Conservation (phyloP, 53 echinoderm and acorn worm species). For the Astropecten irregularis region DNA sequence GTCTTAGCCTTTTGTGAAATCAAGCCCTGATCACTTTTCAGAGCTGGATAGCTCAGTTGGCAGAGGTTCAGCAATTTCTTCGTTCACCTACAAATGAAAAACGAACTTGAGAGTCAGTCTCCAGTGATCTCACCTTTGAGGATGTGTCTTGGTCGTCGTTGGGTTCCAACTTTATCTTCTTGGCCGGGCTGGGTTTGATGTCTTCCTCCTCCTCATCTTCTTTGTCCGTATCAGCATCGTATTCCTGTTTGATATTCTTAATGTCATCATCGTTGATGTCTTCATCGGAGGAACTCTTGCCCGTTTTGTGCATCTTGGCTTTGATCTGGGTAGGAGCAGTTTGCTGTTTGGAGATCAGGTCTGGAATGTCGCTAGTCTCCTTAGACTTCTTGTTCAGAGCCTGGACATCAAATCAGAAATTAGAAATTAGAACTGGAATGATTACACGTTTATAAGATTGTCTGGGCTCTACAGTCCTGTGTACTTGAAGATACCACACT, state of each 20-base stretch:
- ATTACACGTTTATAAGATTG: too few relatives aligned
- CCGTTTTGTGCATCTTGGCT: constrained; percentile 47
- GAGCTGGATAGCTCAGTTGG: too few relatives aligned
- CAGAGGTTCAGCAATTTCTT: too few relatives aligned
- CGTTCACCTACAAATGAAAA: too few relatives aligned
- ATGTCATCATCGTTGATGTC: constrained; percentile 4
- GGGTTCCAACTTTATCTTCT: constrained; percentile 55
- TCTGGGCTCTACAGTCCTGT: too few relatives aligned
- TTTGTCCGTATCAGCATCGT: constrained; percentile 53
- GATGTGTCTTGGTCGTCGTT: too few relatives aligned
- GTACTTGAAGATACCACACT: too few relatives aligned
- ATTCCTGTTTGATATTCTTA: too few relatives aligned
- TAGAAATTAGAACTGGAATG: neutral
- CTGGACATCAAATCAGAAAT: constrained; percentile 36
- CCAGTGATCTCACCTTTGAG: too few relatives aligned
- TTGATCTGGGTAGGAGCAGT: constrained; percentile 49
- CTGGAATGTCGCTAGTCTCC: constrained; percentile 84
- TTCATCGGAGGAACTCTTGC: neutral
- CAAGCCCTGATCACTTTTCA: too few relatives aligned
- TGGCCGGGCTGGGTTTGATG: constrained; percentile 25
- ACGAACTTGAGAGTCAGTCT: too few relatives aligned
- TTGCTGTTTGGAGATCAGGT: constrained; percentile 48
- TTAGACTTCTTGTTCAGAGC: constrained; percentile 93
- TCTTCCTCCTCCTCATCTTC: constrained; percentile 29
- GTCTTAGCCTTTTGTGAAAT: too few relatives aligned